These are phyloP conservation scores for Orius insidiosus DNA, from an alignment of 1,140 invertebrate genomes.

Conservation along the genomic window DNA sequence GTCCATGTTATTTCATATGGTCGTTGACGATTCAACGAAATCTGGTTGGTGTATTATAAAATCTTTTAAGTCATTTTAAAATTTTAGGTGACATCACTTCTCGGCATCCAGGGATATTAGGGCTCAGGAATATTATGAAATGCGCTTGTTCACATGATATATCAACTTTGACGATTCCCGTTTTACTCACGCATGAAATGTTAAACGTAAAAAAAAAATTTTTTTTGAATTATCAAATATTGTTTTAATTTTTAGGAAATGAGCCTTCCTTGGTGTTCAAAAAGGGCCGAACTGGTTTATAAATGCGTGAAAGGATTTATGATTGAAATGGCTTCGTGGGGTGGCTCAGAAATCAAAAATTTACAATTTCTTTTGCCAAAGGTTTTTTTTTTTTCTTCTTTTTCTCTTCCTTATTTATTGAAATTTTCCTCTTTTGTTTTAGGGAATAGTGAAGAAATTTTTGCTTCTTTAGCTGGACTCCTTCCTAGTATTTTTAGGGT, in stretches of 20 bases:
- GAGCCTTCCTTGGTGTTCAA: conserved; percentile 90
- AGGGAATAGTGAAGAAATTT: conserved; percentile 41
- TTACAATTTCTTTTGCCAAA: conserved; percentile 67
- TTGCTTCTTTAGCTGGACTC: conserved; percentile 68
- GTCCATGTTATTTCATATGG: conserved; percentile 90
- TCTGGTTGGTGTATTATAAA: conserved; percentile 28
- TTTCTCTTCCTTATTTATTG: no score
- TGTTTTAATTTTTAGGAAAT: conserved; percentile 52
- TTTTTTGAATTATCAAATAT: conserved; percentile 6
- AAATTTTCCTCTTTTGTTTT: conserved; percentile 2
- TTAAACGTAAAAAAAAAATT: conserved; percentile 25
- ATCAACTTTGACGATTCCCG: conserved; percentile 79
- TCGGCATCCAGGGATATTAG: conserved; percentile 86
- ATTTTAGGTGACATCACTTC: conserved; percentile 77
- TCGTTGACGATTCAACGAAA: conserved; percentile 56
- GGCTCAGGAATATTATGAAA: conserved; percentile 86
- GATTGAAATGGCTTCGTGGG: conserved; percentile 92
- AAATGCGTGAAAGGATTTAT: conserved; percentile 99
- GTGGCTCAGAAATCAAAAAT: conserved; percentile 76
- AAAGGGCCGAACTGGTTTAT: conserved; percentile 87
- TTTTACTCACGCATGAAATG: conserved; percentile 82
- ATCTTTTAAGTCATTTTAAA: conserved; percentile 8
- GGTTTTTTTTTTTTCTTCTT: conserved; percentile 27
- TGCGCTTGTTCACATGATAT: conserved; percentile 85
- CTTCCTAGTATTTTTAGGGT: conserved; percentile 77